A percentile compares a stretch with the other conserved stretches of the same genome.
Conservation (phyloP, 2,888 invertebrate genomes). For the Erannis defoliaria region DNA sequence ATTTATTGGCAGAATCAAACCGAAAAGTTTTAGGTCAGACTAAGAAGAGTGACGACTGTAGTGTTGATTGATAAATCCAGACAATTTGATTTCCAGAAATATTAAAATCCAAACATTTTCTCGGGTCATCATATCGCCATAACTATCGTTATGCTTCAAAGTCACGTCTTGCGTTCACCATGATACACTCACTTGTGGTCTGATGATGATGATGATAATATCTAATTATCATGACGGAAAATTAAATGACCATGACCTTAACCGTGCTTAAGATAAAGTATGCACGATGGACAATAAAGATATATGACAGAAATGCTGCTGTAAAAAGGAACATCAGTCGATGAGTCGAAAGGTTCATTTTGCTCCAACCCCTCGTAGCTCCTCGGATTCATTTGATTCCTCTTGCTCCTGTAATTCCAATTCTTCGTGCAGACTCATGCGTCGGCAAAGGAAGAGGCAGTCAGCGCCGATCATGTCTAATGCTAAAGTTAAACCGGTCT, state of each 20-base stretch:
- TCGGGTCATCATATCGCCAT: no score
- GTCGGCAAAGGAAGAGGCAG: constrained; percentile 53
- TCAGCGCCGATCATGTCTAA: constrained; percentile 33
- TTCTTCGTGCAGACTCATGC: constrained; percentile 47
- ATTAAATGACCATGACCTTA: constrained; percentile 30
- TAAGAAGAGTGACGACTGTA: not conserved
- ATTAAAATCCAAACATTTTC: not conserved
- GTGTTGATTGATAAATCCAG: not conserved
- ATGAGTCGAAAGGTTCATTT: constrained; percentile 73
- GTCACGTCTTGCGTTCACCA: not conserved
- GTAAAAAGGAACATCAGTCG: constrained; percentile 41
- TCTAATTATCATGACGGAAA: constrained; percentile 17
- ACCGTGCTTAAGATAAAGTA: constrained; percentile 37
- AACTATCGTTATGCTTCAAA: not conserved
- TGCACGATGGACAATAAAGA: constrained; percentile 32
- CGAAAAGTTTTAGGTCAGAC: not conserved
- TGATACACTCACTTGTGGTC: no score
- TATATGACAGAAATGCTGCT: constrained; percentile 37
- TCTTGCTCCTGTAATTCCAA: constrained; percentile 44
- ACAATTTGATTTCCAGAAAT: not conserved
- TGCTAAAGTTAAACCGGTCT: constrained; percentile 39
- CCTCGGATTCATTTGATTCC: constrained; percentile 50
- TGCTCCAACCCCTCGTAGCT: constrained; percentile 70
- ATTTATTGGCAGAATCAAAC: not conserved
- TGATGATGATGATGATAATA: not conserved